Conservation (phyloP, 1,140 invertebrate genomes). For the Drosophila willistoni region DNA sequence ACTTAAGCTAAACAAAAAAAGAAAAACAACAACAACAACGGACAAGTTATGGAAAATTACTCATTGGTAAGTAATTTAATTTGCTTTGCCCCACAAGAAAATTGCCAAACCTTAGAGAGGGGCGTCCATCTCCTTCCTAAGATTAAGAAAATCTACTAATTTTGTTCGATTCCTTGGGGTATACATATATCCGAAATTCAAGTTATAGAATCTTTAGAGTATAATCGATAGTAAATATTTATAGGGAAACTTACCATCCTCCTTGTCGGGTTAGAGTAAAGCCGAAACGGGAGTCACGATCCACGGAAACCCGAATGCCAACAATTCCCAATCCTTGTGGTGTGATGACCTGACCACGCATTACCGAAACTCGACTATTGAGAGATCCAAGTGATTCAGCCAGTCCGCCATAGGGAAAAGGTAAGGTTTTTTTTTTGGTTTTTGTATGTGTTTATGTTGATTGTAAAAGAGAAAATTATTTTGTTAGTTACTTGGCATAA, state of each 20-base stretch:
- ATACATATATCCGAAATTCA: not conserved
- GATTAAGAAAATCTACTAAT: no score
- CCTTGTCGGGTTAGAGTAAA: constrained; percentile 96
- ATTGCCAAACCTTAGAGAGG: no score
- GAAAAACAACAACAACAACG: constrained; percentile 19
- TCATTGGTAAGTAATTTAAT: constrained; percentile 70
- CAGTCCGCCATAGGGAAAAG: constrained; percentile 13
- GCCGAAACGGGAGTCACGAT: constrained; percentile 95
- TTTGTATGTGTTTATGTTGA: constrained; percentile 16
- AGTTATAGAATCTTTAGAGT: not conserved
- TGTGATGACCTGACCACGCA: constrained; percentile 97
- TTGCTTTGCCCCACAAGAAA: constrained; percentile 15
- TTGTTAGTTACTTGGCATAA: constrained; percentile 59
- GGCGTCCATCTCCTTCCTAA: no score
- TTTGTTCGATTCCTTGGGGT: no score
- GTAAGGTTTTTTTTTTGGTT: constrained; percentile 13
- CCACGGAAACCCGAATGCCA: constrained; percentile 97
- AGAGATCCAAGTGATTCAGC: constrained; percentile 17
- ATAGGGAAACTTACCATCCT: constrained; percentile 93
- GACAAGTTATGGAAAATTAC: constrained; percentile 61
- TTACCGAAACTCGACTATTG: constrained; percentile 97
- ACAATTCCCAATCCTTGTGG: constrained; percentile 96
- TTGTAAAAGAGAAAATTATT: constrained; percentile 60
- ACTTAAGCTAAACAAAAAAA: constrained; percentile 9
- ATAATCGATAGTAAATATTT: constrained; percentile 12